Percentiles rank a stretch among this genome's conserved stretches.
These are phyloP conservation scores for Pachypanchax playfairii DNA, from an alignment of 2,113 vertebrate genomes.

Conservation along the genomic window DNA sequence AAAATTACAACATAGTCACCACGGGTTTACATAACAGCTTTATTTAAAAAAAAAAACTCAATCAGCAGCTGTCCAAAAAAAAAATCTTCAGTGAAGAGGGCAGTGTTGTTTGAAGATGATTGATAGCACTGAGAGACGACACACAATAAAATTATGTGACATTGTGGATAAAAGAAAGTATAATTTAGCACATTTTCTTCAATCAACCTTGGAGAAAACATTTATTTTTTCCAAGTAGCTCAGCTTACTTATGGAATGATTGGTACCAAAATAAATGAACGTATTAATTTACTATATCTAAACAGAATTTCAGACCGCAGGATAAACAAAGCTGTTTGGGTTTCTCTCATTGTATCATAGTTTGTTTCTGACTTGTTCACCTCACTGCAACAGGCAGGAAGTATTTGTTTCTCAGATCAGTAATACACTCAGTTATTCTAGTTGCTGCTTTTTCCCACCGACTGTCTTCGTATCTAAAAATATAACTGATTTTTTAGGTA, in stretches of 20 bases:
- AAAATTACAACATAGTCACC: too few relatives aligned
- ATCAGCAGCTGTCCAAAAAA: too few relatives aligned
- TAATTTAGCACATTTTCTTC: too few relatives aligned
- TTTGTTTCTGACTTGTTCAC: conserved; percentile 12
- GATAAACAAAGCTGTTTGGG: conserved; percentile 9
- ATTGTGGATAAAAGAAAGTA: too few relatives aligned
- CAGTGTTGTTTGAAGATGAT: too few relatives aligned
- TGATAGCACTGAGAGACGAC: too few relatives aligned
- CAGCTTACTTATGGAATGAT: conserved; percentile 17
- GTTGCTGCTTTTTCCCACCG: not conserved
- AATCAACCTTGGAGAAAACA: conserved; percentile 2
- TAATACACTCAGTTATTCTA: conserved; percentile 9
- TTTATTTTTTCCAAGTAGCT: not conserved
- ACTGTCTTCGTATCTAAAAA: conserved; percentile 5
- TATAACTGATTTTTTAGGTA: conserved; percentile 2
- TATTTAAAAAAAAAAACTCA: too few relatives aligned
- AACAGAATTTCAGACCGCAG: not conserved
- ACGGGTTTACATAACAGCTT: too few relatives aligned
- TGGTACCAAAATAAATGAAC: conserved; percentile 35
- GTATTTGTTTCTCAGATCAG: not conserved
- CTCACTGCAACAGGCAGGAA: not conserved
- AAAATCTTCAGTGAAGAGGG: too few relatives aligned
- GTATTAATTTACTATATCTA: conserved; percentile 10
- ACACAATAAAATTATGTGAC: too few relatives aligned
- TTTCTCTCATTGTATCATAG: not conserved